Conservation (phyloP, 2,888 invertebrate genomes). For the Mylabris sibirica region DNA sequence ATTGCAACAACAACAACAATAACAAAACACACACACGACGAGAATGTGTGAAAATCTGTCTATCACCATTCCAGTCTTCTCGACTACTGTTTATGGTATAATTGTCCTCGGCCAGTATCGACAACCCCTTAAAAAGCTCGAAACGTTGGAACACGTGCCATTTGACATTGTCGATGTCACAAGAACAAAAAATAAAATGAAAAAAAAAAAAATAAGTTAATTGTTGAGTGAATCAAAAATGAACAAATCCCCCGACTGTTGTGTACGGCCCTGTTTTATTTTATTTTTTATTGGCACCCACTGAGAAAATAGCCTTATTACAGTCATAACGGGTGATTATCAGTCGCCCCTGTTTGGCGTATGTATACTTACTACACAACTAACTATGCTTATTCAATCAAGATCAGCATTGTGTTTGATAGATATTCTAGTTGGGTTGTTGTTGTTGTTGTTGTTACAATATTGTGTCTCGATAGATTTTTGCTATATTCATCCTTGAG, state of each 20-base stretch:
- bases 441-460: slow-evolving; percentile 22
- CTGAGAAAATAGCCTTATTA: slow-evolving; percentile 51
- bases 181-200: neutral
- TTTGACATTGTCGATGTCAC: slow-evolving; percentile 1
- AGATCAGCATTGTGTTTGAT: slow-evolving; percentile 31
- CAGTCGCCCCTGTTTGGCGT: slow-evolving; percentile 28
- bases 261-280: neutral
- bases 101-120: slow-evolving; percentile 1
- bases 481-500: neutral
- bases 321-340: slow-evolving; percentile 44
- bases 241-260: slow-evolving; percentile 26
- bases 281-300: slow-evolving; percentile 28
- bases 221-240: neutral
- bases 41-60: slow-evolving; percentile 4
- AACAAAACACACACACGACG: too few relatives aligned
- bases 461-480: slow-evolving; percentile 40
- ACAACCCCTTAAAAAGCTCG: slow-evolving; percentile 2
- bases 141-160: slow-evolving; percentile 25
- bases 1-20: neutral
- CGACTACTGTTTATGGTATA: neutral
- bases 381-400: slow-evolving; percentile 54
- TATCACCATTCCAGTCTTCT: neutral
- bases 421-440: slow-evolving; percentile 4
- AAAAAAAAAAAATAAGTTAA: neutral
- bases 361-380: slow-evolving; percentile 22